Evolutionary conservation across 2,797 vertebrate genomes (phyloP), one percentile per base, ranked within the genome.

Genomic region (Danio aesculapii): DNA sequence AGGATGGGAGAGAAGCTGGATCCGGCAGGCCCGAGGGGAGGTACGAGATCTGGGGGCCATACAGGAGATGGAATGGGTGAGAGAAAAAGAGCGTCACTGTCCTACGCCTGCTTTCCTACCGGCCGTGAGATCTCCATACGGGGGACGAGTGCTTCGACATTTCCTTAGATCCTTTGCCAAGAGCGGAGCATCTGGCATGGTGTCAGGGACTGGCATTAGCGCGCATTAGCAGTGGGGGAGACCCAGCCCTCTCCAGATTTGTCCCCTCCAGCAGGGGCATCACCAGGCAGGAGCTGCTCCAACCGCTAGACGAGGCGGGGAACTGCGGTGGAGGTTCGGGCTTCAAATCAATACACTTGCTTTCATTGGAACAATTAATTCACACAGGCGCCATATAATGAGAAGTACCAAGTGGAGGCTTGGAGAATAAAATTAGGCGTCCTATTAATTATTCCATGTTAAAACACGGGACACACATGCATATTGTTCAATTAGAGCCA

Each of bases 181-280:
- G 83, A 86, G 83, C 57, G 79, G 84, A 87, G 86, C 86, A 87
- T 86, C 86, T 87, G 86, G 86, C 84, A 75, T 79, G 70, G 86
- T 86, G 85, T 87, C 86, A 86, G 84, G 78, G 81, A 83, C 86
- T 87, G 84, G 86, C 86, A 87, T 87, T 87, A 87, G 83, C 53
- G 59, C 59, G 83, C 84, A 86, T 86, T 86, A 87, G 81, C 86
- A 79, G 84, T 83, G 83, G 84, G 86, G 84, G 82, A 82, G 77
- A 74, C 81, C 84, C 59, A 75, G 72, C 81, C 81, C 84, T 84
- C 86, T 84, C 83, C 86, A 87, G 83, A 86, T 87, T 87, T 87
- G 83, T 86, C 84, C 84, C 86, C 86, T 86, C 81, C 75, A 87
- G 86, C 84, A 80, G 86, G 81, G 81, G 81, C 78, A 83, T 87